phyloP scores from a whole-genome alignment of 1,140 invertebrate genomes.

The Heterodera schachtii region DNA sequence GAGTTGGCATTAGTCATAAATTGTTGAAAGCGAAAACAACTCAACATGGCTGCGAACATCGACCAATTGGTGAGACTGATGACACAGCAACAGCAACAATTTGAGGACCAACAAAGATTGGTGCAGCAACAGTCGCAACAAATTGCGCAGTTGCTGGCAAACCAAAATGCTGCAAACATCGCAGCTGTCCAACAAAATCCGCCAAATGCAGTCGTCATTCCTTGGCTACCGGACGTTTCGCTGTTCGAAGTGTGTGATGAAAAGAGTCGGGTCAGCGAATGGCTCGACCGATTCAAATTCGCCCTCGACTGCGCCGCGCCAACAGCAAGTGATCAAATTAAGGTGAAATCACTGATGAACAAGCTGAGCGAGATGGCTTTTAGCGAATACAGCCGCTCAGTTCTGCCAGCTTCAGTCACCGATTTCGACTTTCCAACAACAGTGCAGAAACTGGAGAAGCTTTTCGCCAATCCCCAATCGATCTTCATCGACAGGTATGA shows the following conservation, averaged over 20 bases:
- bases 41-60: too few species aligned
- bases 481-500: background rate
- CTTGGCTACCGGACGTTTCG: background rate
- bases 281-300: background rate
- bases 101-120: too few species aligned
- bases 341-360: background rate
- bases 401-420: background rate
- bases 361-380: background rate
- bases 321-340: background rate
- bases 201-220: background rate
- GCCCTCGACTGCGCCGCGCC: background rate
- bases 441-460: background rate
- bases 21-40: too few species aligned
- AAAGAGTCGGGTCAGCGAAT: background rate
- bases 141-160: too few species aligned
- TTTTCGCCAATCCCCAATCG: background rate
- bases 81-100: too few species aligned
- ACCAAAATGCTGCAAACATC: too few species aligned
- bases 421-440: background rate
- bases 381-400: background rate
- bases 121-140: too few species aligned
- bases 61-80: too few species aligned
- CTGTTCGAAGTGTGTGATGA: background rate
- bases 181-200: too few species aligned
- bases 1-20: too few species aligned